A percentile compares a stretch with the other conserved stretches of the same genome.
Evolutionary conservation across 1,140 invertebrate species (phyloP).

Genomic region (Trypoxylus dichotomus): DNA sequence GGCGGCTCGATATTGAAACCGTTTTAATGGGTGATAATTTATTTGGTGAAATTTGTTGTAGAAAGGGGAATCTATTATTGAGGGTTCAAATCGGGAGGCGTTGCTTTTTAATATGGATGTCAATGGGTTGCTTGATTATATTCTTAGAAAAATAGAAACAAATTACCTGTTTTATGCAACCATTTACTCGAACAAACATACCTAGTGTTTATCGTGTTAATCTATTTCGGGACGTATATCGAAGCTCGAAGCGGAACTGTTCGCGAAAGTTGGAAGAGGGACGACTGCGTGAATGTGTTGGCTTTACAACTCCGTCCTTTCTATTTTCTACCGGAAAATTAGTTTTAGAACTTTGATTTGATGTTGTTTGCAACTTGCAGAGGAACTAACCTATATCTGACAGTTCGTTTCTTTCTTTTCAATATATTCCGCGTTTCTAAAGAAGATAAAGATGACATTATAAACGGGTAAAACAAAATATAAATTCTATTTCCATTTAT

Average conservation of each 20-base stretch:
- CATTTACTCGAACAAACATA: background rate
- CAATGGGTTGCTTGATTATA: too few species aligned
- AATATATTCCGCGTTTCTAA: too few species aligned
- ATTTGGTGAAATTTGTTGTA: background rate
- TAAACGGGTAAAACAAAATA: too few species aligned
- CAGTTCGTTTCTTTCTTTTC: background rate
- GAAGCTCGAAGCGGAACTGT: background rate
- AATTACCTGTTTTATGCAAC: background rate
- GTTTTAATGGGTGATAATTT: too few species aligned
- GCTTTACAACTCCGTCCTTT: background rate
- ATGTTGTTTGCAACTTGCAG: background rate
- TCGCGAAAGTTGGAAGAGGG: background rate
- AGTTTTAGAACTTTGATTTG: conserved; percentile 1
- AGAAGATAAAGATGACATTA: too few species aligned
- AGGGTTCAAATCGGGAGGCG: too few species aligned
- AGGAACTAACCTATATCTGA: background rate
- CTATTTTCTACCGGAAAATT: background rate
- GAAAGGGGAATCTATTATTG: too few species aligned
- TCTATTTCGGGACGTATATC: background rate
- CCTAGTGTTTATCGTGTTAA: background rate
- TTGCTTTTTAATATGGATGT: too few species aligned
- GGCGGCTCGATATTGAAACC: too few species aligned
- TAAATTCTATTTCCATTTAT: too few species aligned
- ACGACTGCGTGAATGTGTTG: too few species aligned
- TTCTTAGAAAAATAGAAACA: too few species aligned